These are phyloP conservation scores for Calyptommatus sinebrachiatus DNA, from an alignment of 2,113 vertebrate genomes.

Conservation along the genomic window DNA sequence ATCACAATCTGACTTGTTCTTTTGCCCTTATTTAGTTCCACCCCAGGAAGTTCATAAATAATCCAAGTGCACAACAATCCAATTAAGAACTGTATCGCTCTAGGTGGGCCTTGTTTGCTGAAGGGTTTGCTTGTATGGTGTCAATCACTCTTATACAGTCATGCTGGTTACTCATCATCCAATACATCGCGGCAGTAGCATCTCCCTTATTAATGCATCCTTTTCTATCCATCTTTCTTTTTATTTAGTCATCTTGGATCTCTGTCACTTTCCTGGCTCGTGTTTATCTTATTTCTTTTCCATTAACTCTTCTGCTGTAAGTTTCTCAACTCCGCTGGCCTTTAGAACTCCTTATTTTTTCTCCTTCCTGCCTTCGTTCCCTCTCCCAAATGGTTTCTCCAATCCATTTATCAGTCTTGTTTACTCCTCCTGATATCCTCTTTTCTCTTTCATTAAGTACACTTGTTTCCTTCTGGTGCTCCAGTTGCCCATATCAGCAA, in stretches of 20 bases:
- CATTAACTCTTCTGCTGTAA: neutral
- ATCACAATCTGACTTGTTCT: neutral
- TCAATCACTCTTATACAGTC: neutral
- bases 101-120: neutral
- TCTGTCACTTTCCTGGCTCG: neutral
- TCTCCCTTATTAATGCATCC: fast-evolving
- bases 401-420: constrained; percentile 53
- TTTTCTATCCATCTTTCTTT: constrained; percentile 16
- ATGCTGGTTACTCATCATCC: neutral
- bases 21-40: constrained; percentile 12
- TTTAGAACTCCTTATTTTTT: constrained; percentile 36
- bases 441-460: neutral
- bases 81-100: neutral
- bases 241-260: neutral
- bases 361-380: constrained; percentile 3
- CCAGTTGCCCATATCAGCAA: neutral
- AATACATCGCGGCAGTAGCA: neutral
- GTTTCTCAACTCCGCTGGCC: neutral
- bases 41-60: constrained; percentile 1
- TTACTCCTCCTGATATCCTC: constrained; percentile 15
- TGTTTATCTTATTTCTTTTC: neutral
- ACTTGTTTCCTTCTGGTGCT: neutral
- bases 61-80: neutral
- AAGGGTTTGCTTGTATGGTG: neutral
- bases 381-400: neutral